Percentiles rank a stretch among this genome's conserved stretches.
Evolutionary conservation across 1,140 invertebrate species (phyloP).

Genomic region (Ectropis grisescens): DNA sequence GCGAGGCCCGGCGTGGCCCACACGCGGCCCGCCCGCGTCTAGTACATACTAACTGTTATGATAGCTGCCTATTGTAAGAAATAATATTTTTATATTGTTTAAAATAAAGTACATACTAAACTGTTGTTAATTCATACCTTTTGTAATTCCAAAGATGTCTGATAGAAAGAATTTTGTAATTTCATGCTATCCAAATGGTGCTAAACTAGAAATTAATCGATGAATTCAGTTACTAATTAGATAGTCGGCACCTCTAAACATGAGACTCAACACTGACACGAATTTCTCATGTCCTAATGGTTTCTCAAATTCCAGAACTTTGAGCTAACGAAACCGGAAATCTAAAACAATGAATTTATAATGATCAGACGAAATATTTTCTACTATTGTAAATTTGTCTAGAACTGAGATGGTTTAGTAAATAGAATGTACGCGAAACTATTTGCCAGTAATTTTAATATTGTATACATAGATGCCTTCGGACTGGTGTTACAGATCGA

Average conservation of each 20-base stretch:
- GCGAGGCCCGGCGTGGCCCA: background rate
- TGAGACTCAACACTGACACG: no score
- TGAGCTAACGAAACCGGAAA: no score
- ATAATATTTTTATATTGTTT: constrained; percentile 68
- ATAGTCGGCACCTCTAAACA: background rate
- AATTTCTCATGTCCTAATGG: no score
- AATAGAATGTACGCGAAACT: no score
- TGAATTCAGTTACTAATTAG: constrained; percentile 2
- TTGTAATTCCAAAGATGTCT: constrained; percentile 48
- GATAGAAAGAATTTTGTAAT: constrained; percentile 31
- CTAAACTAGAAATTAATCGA: constrained; percentile 30
- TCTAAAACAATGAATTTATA: no score
- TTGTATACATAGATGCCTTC: no score
- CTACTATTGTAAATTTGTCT: no score
- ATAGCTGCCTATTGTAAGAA: constrained; percentile 48
- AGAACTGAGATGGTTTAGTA: no score
- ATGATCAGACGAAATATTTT: no score
- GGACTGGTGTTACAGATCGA: no score
- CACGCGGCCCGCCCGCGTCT: constrained; percentile 3
- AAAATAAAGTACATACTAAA: constrained; percentile 57
- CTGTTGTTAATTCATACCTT: constrained; percentile 51
- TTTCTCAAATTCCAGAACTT: no score
- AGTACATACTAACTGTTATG: constrained; percentile 33
- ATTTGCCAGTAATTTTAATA: no score
- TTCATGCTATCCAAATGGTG: constrained; percentile 57